Conservation (phyloP, 2,113 vertebrate genomes). For the Synchiropus splendidus region DNA sequence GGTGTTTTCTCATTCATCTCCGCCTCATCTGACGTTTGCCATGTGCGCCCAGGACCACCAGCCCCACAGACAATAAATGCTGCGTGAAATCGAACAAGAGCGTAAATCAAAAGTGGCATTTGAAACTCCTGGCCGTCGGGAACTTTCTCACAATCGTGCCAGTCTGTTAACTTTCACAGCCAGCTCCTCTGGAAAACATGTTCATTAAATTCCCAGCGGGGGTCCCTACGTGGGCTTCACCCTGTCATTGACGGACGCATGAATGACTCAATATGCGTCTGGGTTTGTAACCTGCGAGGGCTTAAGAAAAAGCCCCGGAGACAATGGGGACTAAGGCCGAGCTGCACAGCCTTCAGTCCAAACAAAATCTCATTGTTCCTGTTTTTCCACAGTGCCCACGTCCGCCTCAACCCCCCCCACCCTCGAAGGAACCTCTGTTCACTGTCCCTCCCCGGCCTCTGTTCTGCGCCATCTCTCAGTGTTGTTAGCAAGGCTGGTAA, state of each 20-base stretch:
- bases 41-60: constrained; percentile 17
- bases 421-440: constrained; percentile 23
- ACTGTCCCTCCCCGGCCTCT: constrained; percentile 23
- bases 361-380: constrained; percentile 61
- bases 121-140: constrained; percentile 17
- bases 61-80: constrained; percentile 12
- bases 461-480: constrained; percentile 31
- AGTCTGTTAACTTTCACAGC: constrained; percentile 32
- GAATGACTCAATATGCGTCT: constrained; percentile 54
- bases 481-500: constrained; percentile 66
- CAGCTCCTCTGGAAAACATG: constrained; percentile 41
- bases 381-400: constrained; percentile 42
- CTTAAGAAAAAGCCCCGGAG: constrained; percentile 35
- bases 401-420: constrained; percentile 19
- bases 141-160: constrained; percentile 34
- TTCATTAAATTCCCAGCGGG: constrained; percentile 56
- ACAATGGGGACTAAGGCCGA: constrained; percentile 50
- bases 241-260: constrained; percentile 41
- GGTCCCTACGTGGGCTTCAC: constrained; percentile 28
- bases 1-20: too few species aligned
- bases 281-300: constrained; percentile 49
- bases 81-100: constrained; percentile 32
- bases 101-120: constrained; percentile 29
- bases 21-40: too few species aligned
- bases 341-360: constrained; percentile 43